Base-by-base conservation (phyloP, 2,797 vertebrate species). In the Rhadinocentrus ornatus region DNA sequence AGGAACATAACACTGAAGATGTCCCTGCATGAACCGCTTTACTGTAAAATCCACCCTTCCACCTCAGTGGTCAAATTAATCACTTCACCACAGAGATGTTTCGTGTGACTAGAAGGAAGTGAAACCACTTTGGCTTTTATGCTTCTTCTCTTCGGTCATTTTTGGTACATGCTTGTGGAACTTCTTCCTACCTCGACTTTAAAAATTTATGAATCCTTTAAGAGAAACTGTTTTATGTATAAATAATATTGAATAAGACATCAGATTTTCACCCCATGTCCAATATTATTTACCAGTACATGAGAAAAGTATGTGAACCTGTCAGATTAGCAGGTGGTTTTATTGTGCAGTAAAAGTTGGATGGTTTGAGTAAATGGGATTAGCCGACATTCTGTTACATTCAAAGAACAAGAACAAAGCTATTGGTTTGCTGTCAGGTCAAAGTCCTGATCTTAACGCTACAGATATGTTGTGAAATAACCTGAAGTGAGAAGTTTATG, bases 121-220 rank as follows among this genome's bases (percentile, higher is more conserved):
- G 78, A 87, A 81, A 81, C 63, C 1, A n/a, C 26, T 69, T 29
- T 1, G 10, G 0, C 22, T 66, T 62, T 27, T 32, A 2, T 8
- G 62, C 53, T 73, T 83, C 80, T 78, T 66, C 34, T 65, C 84
- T 67, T 50, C 37, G 18, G 50, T 62, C 8, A 58, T 67, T 16
- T 44, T 34, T 11, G 26, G 13, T 12, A 22, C 3, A 4, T 16
- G 44, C 24, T 73, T 6, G 52, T 1, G 9, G 11, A 22, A 73
- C 22, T 53, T 53, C 8, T 10, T 57, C 29, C 29, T 24, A 5
- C 6, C 3, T 4, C 3, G 15, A 41, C 41, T 44, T 7, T 20
- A 3, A 16, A 10, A 3, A 6, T 59, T 31, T 69, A 3, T 48
- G 16, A 37, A 27, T 13, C 22, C 3, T 35, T 8, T 6, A 24